Conservation (phyloP, 2,113 vertebrate species). For the Sphaerodactylus townsendi region DNA sequence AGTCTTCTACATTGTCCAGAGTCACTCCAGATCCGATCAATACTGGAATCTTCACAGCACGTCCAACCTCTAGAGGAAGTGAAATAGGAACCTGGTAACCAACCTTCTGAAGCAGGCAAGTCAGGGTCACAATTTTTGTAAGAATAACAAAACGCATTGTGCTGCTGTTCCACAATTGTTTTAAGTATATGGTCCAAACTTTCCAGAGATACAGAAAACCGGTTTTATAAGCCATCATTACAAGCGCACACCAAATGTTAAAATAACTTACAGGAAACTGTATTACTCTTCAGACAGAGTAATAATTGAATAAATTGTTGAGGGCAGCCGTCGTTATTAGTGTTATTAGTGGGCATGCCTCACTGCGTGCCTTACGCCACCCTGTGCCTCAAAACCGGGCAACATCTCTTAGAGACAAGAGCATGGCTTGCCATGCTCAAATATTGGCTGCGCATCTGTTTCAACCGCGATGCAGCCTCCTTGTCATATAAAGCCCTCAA, state of each 20-base stretch:
- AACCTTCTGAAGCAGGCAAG: neutral
- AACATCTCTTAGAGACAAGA: no score
- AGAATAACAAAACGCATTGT: neutral
- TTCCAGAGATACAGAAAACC: neutral
- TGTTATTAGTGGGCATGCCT: no score
- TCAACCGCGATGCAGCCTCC: no score
- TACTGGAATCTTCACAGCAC: constrained; percentile 74
- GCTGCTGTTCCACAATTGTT: neutral
- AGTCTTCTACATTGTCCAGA: constrained; percentile 75
- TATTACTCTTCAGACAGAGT: no score
- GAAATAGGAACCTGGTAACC: neutral
- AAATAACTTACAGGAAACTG: neutral
- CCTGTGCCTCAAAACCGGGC: no score
- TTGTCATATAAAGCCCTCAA: no score
- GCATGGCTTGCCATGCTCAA: no score
- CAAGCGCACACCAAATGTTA: neutral
- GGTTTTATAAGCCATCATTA: neutral
- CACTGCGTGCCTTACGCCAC: no score
- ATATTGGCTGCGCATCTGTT: no score
- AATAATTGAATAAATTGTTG: neutral
- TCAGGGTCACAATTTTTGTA: constrained; percentile 21
- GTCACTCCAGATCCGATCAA: constrained; percentile 87
- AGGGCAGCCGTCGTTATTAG: no score
- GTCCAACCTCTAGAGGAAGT: constrained; percentile 73
- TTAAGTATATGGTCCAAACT: neutral